Evolutionary conservation across 30 jellyfish, hydroid and myxozoan species (phyloP), one percentile per base, ranked within the genome.

Genomic region (Calvadosia cruxmelitensis): DNA sequence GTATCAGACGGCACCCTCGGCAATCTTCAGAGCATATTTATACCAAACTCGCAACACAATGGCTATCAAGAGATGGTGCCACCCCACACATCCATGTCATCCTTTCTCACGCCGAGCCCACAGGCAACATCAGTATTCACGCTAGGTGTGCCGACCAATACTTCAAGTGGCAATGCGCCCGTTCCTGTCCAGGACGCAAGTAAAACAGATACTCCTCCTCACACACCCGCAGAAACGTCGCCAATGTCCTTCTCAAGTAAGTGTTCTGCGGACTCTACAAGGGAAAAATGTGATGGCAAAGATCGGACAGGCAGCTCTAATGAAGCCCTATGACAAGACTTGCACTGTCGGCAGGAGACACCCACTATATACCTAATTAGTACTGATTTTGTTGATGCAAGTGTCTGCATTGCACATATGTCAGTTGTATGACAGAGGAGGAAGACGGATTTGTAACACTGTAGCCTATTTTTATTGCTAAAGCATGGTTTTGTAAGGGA

Each of bases 131-230:
- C 94, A 10, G 86, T 82, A 29, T 82, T 82, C 52, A 82, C 94
- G 29, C 73, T 82, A 31, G 94, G 94, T 25, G 64, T 82, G 68
- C 83, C 94, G 1, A 79, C 49, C 23, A 68, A 81, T 53, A 33
- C 79, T 2, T 29, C 94, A 25, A 53, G 75, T 1, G 79, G 50
- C 49, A 52, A 33, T 7, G 87, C 64, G 35, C n/a, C n/a, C n/a
- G n/a, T n/a, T n/a, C n/a, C n/a, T n/a, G n/a, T n/a, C n/a, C 82
- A 82, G 7, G 71, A 63, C 2, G 72, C 62, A n/a, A 82, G 73
- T 3, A 82, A 82, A 77, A 82, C 94, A 15, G 94, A 82, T 32
- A 82, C 94, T 30, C 94, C 94, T 5, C 94, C 94, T 24, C 81
- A 82, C 72, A 82, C 94, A 12, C 94, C 94, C 10, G 42, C 83